phyloP scores from a whole-genome alignment of 2,888 invertebrate species.

The Gandaritis pyraliata region DNA sequence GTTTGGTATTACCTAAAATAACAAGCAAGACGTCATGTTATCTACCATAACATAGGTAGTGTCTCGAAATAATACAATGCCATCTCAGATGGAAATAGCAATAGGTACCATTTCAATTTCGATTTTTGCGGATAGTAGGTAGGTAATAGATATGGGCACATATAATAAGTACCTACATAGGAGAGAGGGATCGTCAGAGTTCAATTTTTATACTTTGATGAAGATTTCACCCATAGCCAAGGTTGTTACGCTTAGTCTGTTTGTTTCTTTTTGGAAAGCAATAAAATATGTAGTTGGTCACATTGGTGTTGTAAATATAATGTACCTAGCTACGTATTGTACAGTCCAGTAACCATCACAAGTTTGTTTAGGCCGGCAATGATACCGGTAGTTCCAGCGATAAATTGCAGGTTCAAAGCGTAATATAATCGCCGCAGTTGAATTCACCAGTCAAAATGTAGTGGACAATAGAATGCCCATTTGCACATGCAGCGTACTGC shows the following conservation, averaged over 20 bases:
- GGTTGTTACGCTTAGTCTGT: slow-evolving; percentile 16
- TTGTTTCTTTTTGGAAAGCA: slow-evolving; percentile 17
- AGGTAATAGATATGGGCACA: too few species aligned
- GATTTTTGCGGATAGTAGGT: slow-evolving; percentile 26
- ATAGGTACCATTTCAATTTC: slow-evolving; percentile 19
- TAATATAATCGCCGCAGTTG: slow-evolving; percentile 60
- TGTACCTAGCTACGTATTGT: neutral
- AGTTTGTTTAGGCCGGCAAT: slow-evolving; percentile 66
- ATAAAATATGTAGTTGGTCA: slow-evolving; percentile 22
- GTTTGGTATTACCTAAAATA: slow-evolving; percentile 7
- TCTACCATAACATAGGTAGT: slow-evolving; percentile 3
- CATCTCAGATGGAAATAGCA: slow-evolving; percentile 17
- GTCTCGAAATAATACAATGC: slow-evolving; percentile 17
- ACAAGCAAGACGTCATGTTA: slow-evolving; percentile 7
- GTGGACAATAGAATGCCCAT: slow-evolving; percentile 48
- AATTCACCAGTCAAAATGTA: slow-evolving; percentile 57
- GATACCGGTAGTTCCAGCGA: slow-evolving; percentile 60
- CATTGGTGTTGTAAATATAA: slow-evolving; percentile 13
- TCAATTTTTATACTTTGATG: slow-evolving; percentile 35
- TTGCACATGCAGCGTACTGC: slow-evolving; percentile 44
- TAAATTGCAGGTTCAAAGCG: slow-evolving; percentile 66
- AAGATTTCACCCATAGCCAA: slow-evolving; percentile 18
- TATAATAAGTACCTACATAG: neutral
- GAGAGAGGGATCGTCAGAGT: slow-evolving; percentile 26
- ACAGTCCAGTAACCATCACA: slow-evolving; percentile 57